Evolutionary conservation across 1,140 invertebrate genomes (phyloP).

Genomic region (Schlechtendalia chinensis): DNA sequence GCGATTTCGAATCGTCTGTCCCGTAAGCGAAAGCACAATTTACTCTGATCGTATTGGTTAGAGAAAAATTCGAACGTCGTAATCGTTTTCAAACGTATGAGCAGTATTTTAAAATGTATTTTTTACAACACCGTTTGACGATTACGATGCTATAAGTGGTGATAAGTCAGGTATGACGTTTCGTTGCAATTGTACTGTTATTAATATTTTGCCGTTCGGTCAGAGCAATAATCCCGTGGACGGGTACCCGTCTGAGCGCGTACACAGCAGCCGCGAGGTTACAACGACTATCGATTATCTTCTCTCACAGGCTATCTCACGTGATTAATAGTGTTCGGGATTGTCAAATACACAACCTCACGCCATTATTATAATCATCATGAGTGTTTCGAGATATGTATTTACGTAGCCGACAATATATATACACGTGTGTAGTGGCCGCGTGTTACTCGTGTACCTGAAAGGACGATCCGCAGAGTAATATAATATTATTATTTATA

Average conservation of each 20-base stretch:
- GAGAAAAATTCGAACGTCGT: too few species aligned
- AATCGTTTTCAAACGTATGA: too few species aligned
- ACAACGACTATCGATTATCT: slow-evolving; percentile 14
- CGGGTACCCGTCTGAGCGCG: not conserved
- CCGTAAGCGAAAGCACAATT: too few species aligned
- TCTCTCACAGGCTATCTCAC: not conserved
- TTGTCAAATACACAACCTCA: slow-evolving; percentile 6
- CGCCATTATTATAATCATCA: slow-evolving; percentile 33
- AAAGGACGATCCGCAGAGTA: not conserved
- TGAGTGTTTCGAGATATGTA: slow-evolving; percentile 17
- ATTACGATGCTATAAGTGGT: too few species aligned
- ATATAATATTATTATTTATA: slow-evolving; percentile 11
- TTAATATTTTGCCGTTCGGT: slow-evolving; percentile 1
- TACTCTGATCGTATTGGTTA: too few species aligned
- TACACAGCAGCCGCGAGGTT: not conserved
- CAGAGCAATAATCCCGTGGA: not conserved
- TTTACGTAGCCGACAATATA: not conserved
- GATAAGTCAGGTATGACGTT: too few species aligned
- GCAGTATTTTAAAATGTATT: too few species aligned
- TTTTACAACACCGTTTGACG: too few species aligned
- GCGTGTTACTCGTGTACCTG: not conserved
- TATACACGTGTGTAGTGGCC: too few species aligned
- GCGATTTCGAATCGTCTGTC: too few species aligned
- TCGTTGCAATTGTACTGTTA: not conserved
- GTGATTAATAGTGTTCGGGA: slow-evolving; percentile 28